Evolutionary conservation across 2,113 vertebrate genomes (phyloP).

Genomic region (Alethe diademata): DNA sequence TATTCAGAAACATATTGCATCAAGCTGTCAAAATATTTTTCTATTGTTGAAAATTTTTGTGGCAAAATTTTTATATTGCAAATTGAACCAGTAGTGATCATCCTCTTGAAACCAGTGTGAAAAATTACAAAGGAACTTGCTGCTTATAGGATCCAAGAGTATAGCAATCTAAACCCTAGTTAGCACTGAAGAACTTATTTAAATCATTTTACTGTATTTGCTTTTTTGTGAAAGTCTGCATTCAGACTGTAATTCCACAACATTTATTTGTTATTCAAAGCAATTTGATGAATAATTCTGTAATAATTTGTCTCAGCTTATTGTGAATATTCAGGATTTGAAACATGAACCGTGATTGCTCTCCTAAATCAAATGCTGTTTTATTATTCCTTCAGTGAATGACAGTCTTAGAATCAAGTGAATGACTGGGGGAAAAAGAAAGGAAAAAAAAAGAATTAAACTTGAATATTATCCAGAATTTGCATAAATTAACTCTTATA

Average conservation of each 20-base stretch:
- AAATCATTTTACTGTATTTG: background rate
- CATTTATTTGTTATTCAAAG: conserved; percentile 29
- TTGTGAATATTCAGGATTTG: conserved; percentile 49
- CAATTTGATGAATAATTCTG: conserved; percentile 42
- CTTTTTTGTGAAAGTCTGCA: background rate
- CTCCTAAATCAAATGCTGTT: conserved; percentile 3
- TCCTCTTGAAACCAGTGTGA: background rate
- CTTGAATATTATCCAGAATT: background rate
- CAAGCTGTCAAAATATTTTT: background rate
- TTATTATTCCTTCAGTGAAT: background rate
- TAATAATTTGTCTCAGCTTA: conserved; percentile 17
- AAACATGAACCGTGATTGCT: background rate
- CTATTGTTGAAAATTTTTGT: background rate
- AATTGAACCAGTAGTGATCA: background rate
- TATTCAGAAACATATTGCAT: background rate
- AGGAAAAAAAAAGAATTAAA: background rate
- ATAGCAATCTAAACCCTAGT: background rate
- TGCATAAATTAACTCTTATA: background rate
- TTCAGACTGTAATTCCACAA: background rate
- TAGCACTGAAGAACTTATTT: background rate
- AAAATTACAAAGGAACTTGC: background rate
- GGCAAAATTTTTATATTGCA: background rate
- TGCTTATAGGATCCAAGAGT: background rate
- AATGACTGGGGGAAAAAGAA: background rate
- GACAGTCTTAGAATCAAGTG: background rate